These are phyloP conservation scores for Porites australiensis DNA, from an alignment of 64 coral and sea anemone genomes.

Conservation along the genomic window DNA sequence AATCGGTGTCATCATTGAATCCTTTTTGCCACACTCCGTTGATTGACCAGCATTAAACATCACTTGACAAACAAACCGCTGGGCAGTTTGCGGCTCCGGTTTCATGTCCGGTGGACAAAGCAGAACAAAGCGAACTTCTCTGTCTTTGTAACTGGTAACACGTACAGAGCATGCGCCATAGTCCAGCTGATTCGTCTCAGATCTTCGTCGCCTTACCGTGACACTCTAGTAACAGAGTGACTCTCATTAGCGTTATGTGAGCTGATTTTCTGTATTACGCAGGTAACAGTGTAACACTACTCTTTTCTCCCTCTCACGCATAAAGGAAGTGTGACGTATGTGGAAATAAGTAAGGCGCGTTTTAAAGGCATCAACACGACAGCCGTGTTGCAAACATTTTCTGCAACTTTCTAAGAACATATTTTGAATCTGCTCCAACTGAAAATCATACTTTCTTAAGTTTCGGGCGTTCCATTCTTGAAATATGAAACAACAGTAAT, in stretches of 20 bases:
- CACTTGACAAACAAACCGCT: constrained; percentile 52
- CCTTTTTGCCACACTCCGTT: constrained; percentile 38
- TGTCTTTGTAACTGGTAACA: not conserved
- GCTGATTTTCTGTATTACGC: not conserved
- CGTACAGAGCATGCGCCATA: constrained; percentile 68
- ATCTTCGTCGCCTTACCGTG: not conserved
- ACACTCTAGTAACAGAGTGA: not conserved
- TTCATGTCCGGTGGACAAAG: constrained; percentile 54
- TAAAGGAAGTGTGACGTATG: too few relatives aligned
- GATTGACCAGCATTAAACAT: constrained; percentile 34
- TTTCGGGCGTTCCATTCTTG: too few relatives aligned
- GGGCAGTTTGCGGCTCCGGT: not conserved
- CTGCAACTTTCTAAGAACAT: too few relatives aligned
- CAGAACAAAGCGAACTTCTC: constrained; percentile 37
- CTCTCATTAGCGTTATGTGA: not conserved
- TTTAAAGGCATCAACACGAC: too few relatives aligned
- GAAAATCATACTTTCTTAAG: too few relatives aligned
- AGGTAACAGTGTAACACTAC: too few relatives aligned
- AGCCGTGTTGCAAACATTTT: too few relatives aligned
- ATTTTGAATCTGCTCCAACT: too few relatives aligned
- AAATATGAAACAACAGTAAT: too few relatives aligned
- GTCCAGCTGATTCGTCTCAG: not conserved
- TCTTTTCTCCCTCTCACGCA: too few relatives aligned
- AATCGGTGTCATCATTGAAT: constrained; percentile 23
- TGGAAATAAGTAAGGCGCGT: too few relatives aligned